phyloP scores from a whole-genome alignment of 2,888 invertebrate genomes.

The Acleris emargana region DNA sequence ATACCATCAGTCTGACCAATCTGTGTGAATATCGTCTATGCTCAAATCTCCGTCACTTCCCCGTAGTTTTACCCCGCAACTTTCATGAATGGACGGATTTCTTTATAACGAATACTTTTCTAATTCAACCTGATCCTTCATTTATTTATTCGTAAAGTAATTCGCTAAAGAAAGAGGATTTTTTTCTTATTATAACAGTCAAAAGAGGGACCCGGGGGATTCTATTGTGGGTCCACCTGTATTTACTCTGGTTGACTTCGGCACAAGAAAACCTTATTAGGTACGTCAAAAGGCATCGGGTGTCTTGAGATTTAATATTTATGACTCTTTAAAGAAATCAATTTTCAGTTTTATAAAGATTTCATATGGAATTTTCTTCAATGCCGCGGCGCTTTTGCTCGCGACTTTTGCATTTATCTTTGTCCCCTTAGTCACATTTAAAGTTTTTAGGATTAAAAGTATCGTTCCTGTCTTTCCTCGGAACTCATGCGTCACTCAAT shows the following conservation, averaged over 20 bases:
- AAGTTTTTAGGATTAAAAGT: no score
- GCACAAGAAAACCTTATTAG: slow-evolving; percentile 78
- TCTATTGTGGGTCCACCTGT: slow-evolving; percentile 77
- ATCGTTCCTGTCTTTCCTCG: no score
- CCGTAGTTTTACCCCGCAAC: slow-evolving; percentile 71
- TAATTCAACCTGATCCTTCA: slow-evolving; percentile 69
- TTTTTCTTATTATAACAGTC: slow-evolving; percentile 81
- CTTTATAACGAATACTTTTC: slow-evolving; percentile 76
- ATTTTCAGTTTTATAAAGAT: slow-evolving; percentile 29
- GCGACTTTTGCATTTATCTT: no score
- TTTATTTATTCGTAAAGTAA: slow-evolving; percentile 80
- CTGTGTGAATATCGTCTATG: slow-evolving; percentile 13
- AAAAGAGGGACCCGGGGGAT: slow-evolving; percentile 67
- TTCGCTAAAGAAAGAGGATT: slow-evolving; percentile 62
- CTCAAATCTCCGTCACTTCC: slow-evolving; percentile 54
- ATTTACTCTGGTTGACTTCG: slow-evolving; percentile 66
- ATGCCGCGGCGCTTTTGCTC: no score
- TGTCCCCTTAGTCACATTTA: no score
- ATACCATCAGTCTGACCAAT: slow-evolving; percentile 2
- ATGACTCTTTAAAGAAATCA: slow-evolving; percentile 54
- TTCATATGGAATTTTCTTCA: background rate
- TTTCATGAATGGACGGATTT: slow-evolving; percentile 74
- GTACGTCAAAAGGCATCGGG: slow-evolving; percentile 70
- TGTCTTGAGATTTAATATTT: slow-evolving; percentile 71
- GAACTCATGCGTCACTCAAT: no score